Evolutionary conservation across 2,888 invertebrate species (phyloP), one percentile per base, ranked within the genome.

Genomic region (Amorpha juglandis): DNA sequence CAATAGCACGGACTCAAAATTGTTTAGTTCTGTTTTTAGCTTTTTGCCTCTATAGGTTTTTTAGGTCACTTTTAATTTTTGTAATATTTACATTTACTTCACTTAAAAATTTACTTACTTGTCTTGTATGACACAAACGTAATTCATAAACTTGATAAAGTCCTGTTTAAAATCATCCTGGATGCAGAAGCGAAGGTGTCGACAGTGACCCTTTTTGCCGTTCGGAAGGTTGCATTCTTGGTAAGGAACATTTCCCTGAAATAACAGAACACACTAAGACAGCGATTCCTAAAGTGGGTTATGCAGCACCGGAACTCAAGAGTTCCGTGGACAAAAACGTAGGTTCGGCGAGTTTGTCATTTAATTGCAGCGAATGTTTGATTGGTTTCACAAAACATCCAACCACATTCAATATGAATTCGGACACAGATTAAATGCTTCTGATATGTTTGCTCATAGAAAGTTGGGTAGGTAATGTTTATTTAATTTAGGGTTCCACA

Each of bases 81-180:
- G 11, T 27, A 38, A 62, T 1, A 1, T 53, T 19, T 55, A 14
- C n/a, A 2, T 62, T 38, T 11, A 38, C 48, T 63, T 38, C 19
- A 47, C 12, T 35, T 16, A 6, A 19, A 21, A 27, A n/a, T 45
- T 9, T 53, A 90, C 94, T 91, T 84, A 96, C 95, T 93, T 86
- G 77, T 94, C 92, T 72, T 96, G 94, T 68, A 96, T 95, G 50
- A 96, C 93, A 83, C 97, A 97, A 63, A 96, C 86, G 78, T 96
- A 95, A 71, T 96, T 95, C 78, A 96, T 90, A 72, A 95, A 93
- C 65, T 92, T 90, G 82, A 94, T 87, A 81, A 95, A 94, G 78
- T 95, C 94, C 1, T 91, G 82, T 70, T 94, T 89, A 79, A 95
- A 90, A 63, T 95, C 94, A 8, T 95, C 94, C 81, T 95, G 90